phyloP scores from a whole-genome alignment of 2,888 invertebrate species.

The Sclerodermus sp. region DNA sequence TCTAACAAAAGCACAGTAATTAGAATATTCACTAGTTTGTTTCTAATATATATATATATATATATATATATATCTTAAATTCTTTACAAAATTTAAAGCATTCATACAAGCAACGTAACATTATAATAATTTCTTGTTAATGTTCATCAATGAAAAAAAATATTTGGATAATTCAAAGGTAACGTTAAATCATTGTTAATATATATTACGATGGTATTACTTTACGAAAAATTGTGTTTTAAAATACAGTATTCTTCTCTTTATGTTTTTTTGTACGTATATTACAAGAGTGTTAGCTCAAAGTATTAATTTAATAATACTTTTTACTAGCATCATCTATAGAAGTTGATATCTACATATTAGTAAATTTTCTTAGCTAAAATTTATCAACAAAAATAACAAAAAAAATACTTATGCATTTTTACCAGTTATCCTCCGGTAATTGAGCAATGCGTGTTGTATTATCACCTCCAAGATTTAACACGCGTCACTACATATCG shows the following conservation, averaged over 20 bases:
- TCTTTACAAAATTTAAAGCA: background rate
- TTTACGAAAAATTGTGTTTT: slow-evolving; percentile 17
- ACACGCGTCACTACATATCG: slow-evolving; percentile 18
- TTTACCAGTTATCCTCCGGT: slow-evolving; percentile 5
- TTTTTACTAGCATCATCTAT: slow-evolving; percentile 38
- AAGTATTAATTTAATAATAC: slow-evolving; percentile 34
- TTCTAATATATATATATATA: slow-evolving; percentile 13
- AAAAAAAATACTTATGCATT: background rate
- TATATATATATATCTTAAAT: background rate
- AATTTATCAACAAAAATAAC: background rate
- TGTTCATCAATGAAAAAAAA: background rate
- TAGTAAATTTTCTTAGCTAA: background rate
- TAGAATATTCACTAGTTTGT: slow-evolving; percentile 12
- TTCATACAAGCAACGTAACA: too few species aligned
- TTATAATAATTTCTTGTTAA: background rate
- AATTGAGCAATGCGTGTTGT: slow-evolving; percentile 28
- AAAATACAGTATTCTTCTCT: slow-evolving; percentile 31
- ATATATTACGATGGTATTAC: background rate
- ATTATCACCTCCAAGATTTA: slow-evolving; percentile 10
- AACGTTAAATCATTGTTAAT: too few species aligned
- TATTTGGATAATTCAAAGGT: background rate
- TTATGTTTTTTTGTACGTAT: slow-evolving; percentile 25
- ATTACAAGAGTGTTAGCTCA: slow-evolving; percentile 25
- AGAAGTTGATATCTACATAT: slow-evolving; percentile 36
- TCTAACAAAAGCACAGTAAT: background rate